Conservation (phyloP, 2,888 invertebrate genomes). For the Lochmaea crataegi region DNA sequence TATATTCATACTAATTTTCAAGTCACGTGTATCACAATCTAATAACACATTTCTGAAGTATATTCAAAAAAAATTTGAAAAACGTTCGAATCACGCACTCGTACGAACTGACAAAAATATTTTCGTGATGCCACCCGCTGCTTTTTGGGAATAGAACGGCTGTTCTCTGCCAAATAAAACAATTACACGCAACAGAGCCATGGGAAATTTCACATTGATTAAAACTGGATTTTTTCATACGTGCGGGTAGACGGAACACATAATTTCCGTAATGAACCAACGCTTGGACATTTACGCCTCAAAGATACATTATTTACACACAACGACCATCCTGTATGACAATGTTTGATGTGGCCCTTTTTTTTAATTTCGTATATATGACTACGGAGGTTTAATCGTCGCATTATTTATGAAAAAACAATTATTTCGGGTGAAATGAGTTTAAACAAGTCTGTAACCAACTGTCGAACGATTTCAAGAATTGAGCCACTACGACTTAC, state of each 20-base stretch:
- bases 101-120: constrained; percentile 32
- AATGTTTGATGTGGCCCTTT: neutral
- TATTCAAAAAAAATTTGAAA: constrained; percentile 6
- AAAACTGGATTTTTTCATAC: constrained; percentile 33
- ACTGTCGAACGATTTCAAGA: no score
- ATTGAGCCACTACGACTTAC: no score
- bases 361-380: neutral
- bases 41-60: constrained; percentile 11
- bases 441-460: no score
- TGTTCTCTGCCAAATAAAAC: constrained; percentile 38
- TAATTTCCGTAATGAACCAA: constrained; percentile 30
- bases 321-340: neutral
- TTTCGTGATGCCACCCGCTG: constrained; percentile 43
- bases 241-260: constrained; percentile 28
- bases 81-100: constrained; percentile 36
- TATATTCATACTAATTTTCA: constrained; percentile 11
- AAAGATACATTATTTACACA: constrained; percentile 26
- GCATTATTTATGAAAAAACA: no score
- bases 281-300: constrained; percentile 23
- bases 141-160: constrained; percentile 33
- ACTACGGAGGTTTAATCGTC: no score
- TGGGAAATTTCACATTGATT: constrained; percentile 38
- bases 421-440: no score
- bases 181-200: constrained; percentile 38
- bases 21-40: constrained; percentile 8